phyloP scores from a whole-genome alignment of 2,113 vertebrate species.

The Sinocyclocheilus grahami region DNA sequence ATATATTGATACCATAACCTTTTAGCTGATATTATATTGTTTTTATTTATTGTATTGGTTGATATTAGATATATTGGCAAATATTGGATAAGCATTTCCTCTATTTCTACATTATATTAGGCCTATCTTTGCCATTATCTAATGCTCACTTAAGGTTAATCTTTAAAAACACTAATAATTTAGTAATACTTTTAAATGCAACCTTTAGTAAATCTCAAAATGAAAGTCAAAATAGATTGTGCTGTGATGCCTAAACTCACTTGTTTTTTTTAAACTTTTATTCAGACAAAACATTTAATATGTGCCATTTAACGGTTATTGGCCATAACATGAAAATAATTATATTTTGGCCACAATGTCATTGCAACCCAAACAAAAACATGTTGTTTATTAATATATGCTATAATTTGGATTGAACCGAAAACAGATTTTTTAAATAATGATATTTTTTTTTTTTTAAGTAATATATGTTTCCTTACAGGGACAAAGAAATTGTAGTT shows the following conservation, averaged over 20 bases:
- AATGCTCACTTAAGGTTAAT: neutral
- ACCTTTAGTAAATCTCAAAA: neutral
- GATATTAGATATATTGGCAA: neutral
- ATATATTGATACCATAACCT: neutral
- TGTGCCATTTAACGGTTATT: too few relatives aligned
- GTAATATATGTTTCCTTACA: neutral
- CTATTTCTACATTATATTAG: too few relatives aligned
- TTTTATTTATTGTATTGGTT: neutral
- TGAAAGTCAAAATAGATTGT: neutral
- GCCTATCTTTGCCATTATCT: neutral
- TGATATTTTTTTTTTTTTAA: too few relatives aligned
- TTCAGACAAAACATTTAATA: too few relatives aligned
- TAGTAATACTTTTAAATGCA: neutral
- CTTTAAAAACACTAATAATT: neutral
- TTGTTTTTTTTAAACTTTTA: too few relatives aligned
- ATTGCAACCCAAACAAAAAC: too few relatives aligned
- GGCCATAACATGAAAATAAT: too few relatives aligned
- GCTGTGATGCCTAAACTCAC: too few relatives aligned
- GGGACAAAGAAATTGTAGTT: neutral
- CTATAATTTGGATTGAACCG: neutral
- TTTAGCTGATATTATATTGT: too few relatives aligned
- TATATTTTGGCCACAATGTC: too few relatives aligned
- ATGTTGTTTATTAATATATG: neutral
- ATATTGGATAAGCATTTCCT: too few relatives aligned
- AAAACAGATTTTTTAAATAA: too few relatives aligned